phyloP scores from a whole-genome alignment of 2,888 invertebrate species.

The Eueremaeus valkanovi region DNA sequence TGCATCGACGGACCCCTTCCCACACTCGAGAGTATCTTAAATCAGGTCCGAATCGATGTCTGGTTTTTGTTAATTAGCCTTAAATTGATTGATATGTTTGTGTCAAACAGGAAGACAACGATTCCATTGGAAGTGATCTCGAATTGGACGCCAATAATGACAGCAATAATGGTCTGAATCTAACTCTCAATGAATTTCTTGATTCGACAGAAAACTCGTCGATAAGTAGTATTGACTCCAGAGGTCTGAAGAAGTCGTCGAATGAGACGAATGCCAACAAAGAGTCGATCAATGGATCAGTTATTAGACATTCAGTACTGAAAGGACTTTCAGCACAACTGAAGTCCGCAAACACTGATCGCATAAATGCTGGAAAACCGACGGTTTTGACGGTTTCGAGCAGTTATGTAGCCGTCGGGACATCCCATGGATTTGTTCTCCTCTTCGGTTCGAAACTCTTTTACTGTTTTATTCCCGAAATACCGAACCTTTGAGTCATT shows the following conservation, averaged over 20 bases:
- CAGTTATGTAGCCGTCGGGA: conserved; percentile 72
- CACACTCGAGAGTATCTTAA: conserved; percentile 73
- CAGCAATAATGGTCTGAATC: background rate
- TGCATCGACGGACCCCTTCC: conserved; percentile 66
- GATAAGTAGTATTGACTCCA: conserved; percentile 20
- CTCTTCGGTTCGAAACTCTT: conserved; percentile 65
- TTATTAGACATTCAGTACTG: conserved; percentile 71
- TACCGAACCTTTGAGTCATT: no score
- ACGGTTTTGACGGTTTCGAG: conserved; percentile 60
- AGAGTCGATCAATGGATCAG: conserved; percentile 56
- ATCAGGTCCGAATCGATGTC: conserved; percentile 57
- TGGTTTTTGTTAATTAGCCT: background rate
- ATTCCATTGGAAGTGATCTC: background rate
- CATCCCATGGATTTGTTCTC: conserved; percentile 84
- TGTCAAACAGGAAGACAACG: background rate
- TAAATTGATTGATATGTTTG: background rate
- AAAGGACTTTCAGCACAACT: conserved; percentile 87
- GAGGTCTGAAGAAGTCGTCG: background rate
- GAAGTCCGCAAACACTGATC: conserved; percentile 72
- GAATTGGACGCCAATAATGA: background rate
- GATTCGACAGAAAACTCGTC: conserved; percentile 22
- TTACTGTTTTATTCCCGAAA: background rate
- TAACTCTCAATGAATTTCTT: background rate
- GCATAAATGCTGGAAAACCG: conserved; percentile 81
- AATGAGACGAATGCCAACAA: conserved; percentile 41